A percentile compares a stretch with the other conserved stretches of the same genome.
phyloP scores from a whole-genome alignment of 2,888 invertebrate genomes.

The Ophonus ardosiacus region DNA sequence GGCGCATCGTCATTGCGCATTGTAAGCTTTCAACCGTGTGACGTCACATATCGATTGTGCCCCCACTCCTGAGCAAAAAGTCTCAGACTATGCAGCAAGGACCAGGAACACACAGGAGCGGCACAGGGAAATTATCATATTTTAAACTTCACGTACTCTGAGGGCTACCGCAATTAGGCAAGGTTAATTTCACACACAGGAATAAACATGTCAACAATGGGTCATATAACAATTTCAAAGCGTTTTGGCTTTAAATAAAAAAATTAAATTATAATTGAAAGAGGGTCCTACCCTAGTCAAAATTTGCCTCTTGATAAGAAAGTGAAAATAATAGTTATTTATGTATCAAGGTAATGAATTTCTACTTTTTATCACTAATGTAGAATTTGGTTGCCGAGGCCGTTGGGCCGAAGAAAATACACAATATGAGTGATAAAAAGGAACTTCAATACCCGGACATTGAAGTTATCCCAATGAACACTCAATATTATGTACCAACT shows the following conservation, averaged over 20 bases:
- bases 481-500: too few species aligned
- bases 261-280: too few species aligned
- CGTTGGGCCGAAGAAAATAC: too few species aligned
- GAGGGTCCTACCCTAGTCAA: too few species aligned
- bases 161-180: slow-evolving; percentile 6
- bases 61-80: slow-evolving; percentile 62
- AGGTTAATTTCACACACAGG: neutral
- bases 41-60: slow-evolving; percentile 64
- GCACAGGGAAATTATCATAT: slow-evolving; percentile 56
- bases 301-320: too few species aligned
- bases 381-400: too few species aligned
- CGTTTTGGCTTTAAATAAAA: neutral
- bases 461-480: too few species aligned
- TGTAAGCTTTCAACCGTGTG: slow-evolving; percentile 63
- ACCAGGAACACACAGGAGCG: slow-evolving; percentile 50
- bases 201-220: slow-evolving; percentile 3
- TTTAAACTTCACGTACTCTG: slow-evolving; percentile 12
- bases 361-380: too few species aligned
- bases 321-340: too few species aligned
- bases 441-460: too few species aligned
- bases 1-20: slow-evolving; percentile 61
- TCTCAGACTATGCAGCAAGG: slow-evolving; percentile 60
- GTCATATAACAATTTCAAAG: neutral
- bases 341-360: too few species aligned
- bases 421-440: too few species aligned